Evolutionary conservation across 2,113 vertebrate genomes (phyloP), one percentile per base, ranked within the genome.

Genomic region (Ailurus styani): DNA sequence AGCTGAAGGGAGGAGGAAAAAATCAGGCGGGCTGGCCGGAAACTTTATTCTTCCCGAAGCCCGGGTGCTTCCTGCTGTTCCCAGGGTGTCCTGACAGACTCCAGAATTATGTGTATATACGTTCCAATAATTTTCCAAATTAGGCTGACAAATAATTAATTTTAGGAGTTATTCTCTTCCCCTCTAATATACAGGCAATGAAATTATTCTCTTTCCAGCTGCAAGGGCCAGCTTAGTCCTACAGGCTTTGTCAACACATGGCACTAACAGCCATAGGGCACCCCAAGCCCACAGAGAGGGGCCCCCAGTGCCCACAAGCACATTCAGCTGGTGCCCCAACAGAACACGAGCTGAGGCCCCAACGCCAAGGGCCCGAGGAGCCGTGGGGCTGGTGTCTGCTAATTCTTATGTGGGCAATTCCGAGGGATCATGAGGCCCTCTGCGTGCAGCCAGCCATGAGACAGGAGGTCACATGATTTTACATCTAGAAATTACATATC

Each of bases 381-480:
- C 85, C 20, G 13, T 5, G 75, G 13, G 13, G 2, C 8, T 14
- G 15, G 25, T 55, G 17, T n/a, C 64, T 25, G 34, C 47, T 81
- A 0, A n/a, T 8, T 34, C 64, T 34, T 31, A 1, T 4, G 15
- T 2, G 42, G 73, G 18, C 0, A 7, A 18, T 5, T 4, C 12
- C 2, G 34, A 13, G 55, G 86, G 29, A 17, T 10, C 21, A 2
- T 0, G 23, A 72, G 79, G 50, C 5, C 2, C 13, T 29, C 13
- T 3, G 10, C 9, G 34, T 0, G 2, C 20, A 10, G 57, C 1
- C 4, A 1, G 57, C 20, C 0, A 0, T 11, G 31, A 40, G 70
- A n/a, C 29, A 34, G 47, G 13, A 2, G 5, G 50, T 37, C 55
- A 13, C 60, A 1, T 1, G 2, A 9, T 40, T 42, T 90, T 31